phyloP scores from a whole-genome alignment of 2,888 invertebrate species.

The Oligia latruncula region DNA sequence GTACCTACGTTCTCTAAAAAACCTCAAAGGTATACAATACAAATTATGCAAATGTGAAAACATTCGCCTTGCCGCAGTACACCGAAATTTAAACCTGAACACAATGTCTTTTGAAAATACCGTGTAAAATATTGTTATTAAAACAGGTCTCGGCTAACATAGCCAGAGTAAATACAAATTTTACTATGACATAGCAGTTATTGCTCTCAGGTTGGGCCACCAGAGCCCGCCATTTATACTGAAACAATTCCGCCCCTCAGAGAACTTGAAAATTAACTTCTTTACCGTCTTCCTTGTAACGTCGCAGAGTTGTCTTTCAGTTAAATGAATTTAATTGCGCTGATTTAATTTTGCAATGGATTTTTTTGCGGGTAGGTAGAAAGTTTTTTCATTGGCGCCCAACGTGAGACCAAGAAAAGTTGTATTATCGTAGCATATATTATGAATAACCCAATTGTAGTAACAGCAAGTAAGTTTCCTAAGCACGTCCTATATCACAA shows the following conservation, averaged over 20 bases:
- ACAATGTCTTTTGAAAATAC: slow-evolving; percentile 63
- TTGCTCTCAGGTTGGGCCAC: slow-evolving; percentile 53
- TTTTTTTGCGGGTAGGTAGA: slow-evolving; percentile 10
- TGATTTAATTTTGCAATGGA: slow-evolving; percentile 54
- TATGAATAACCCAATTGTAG: slow-evolving; percentile 10
- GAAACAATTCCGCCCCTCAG: slow-evolving; percentile 60
- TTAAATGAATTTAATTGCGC: slow-evolving; percentile 60
- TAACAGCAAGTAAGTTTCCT: slow-evolving; percentile 36
- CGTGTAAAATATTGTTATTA: slow-evolving; percentile 64
- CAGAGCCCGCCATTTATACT: slow-evolving; percentile 48
- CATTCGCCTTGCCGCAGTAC: slow-evolving; percentile 46
- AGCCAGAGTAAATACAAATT: slow-evolving; percentile 2
- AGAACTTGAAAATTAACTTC: slow-evolving; percentile 64
- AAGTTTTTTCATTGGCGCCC: slow-evolving; percentile 39
- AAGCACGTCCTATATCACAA: slow-evolving; percentile 52
- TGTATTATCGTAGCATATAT: background rate
- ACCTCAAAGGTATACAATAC: slow-evolving; percentile 13
- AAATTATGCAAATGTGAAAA: slow-evolving; percentile 52
- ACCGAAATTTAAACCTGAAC: slow-evolving; percentile 57
- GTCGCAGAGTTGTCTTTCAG: slow-evolving; percentile 51
- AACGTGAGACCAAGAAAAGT: slow-evolving; percentile 32
- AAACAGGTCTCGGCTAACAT: slow-evolving; percentile 58
- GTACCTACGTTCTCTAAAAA: background rate
- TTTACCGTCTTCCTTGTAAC: slow-evolving; percentile 50
- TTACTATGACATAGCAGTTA: slow-evolving; percentile 48